Evolutionary conservation across 1,140 invertebrate species (phyloP).

Genomic region (Physella acuta): DNA sequence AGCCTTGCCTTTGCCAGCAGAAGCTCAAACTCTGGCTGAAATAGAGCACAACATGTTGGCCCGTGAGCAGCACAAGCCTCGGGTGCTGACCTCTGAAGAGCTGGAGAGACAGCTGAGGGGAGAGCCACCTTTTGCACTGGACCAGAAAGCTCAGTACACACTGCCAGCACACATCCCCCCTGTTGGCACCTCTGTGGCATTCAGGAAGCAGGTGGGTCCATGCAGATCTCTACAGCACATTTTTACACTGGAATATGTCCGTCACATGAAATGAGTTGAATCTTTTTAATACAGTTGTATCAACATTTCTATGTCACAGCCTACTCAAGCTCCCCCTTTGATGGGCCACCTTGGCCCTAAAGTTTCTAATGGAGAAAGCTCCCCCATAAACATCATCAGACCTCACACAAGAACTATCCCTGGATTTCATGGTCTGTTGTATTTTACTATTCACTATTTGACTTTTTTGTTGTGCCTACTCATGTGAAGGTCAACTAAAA

Average conservation of each 20-base stretch:
- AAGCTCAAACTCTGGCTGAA: conserved; percentile 50
- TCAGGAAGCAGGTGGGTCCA: conserved; percentile 21
- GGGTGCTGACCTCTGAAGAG: conserved; percentile 55
- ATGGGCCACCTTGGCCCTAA: conserved; percentile 1
- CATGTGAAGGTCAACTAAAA: too few relatives aligned
- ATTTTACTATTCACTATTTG: not conserved
- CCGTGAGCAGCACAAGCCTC: conserved; percentile 31
- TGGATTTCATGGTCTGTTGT: conserved; percentile 1
- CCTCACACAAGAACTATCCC: not conserved
- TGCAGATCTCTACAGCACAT: too few relatives aligned
- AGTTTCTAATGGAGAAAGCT: conserved; percentile 25
- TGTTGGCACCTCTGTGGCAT: conserved; percentile 22
- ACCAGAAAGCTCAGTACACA: conserved; percentile 20
- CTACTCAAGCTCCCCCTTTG: conserved; percentile 9
- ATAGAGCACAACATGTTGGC: conserved; percentile 45
- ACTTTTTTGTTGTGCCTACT: not conserved
- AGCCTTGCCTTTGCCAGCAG: conserved; percentile 33
- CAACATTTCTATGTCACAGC: too few relatives aligned
- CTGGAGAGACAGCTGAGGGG: conserved; percentile 53
- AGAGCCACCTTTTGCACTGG: conserved; percentile 27
- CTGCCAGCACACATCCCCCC: conserved; percentile 27
- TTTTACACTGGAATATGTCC: too few relatives aligned
- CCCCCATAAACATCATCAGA: conserved; percentile 24
- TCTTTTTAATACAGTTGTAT: too few relatives aligned
- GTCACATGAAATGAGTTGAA: too few relatives aligned